Evolutionary conservation across 2,888 invertebrate genomes (phyloP), one percentile per base, ranked within the genome.

Genomic region (Andrena fulva): DNA sequence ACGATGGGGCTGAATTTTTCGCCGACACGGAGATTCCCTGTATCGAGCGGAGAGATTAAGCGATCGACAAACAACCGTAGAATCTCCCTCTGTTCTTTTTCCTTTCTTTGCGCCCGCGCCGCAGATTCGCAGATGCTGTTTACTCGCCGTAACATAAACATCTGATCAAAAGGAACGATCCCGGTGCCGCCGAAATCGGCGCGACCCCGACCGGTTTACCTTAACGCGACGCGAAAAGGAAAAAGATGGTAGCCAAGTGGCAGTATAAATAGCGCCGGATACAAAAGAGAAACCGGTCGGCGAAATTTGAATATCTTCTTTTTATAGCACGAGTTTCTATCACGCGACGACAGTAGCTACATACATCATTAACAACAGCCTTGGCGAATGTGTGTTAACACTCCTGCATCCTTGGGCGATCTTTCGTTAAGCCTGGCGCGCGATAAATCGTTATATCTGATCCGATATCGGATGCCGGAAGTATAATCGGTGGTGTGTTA

Each of bases 301-400:
- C 56, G 12, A 77, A 85, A 82, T 86, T 82, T 74, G 24, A 80
- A 80, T 86, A 80, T 68, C 76, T 67, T 78, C 60, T 66, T 76
- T 84, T 73, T 72, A 84, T 59, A 71, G 72, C 70, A 4, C 56
- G n/a, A 33, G n/a, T 31, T 33, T 60, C 63, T 66, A 68, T 67
- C 54, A 7, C 16, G 27, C n/a, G 60, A 54, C 31, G n/a, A 20
- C 12, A 20, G 48, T 5, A 20, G 20, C 20, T 20, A 56, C 42
- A 31, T 4, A 63, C 42, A 27, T 29, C 67, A 33, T 31, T 29
- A 72, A 67, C 42, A 54, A 48, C 60, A 76, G 29, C 81, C 76
- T 81, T 81, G 68, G 16, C 16, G 67, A 79, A 50, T 69, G 33
- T 80, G 68, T 69, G 80, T 59, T 74, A 74, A 69, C 80, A 8